These are phyloP conservation scores for Hybos culiciformis DNA, from an alignment of 2,888 invertebrate genomes.

Conservation along the genomic window DNA sequence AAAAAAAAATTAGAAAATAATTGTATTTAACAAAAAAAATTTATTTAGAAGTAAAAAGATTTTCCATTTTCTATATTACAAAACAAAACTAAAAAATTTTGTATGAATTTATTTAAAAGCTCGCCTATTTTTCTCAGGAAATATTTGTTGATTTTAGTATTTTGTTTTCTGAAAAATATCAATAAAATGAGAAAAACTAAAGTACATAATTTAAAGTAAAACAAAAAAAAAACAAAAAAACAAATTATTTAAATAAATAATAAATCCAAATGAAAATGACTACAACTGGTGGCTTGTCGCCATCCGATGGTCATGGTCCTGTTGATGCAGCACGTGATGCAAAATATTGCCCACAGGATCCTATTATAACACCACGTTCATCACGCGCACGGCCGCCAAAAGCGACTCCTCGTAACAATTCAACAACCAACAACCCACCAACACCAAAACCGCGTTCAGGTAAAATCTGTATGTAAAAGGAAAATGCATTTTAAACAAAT, in stretches of 20 bases:
- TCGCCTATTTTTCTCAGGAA: too few species aligned
- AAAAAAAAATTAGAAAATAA: too few species aligned
- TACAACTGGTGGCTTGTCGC: constrained; percentile 16
- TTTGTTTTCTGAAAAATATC: neutral
- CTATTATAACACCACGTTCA: constrained; percentile 18
- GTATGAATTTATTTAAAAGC: neutral
- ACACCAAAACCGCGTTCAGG: constrained; percentile 35
- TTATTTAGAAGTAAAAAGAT: too few species aligned
- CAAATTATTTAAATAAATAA: constrained; percentile 8
- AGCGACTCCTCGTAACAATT: constrained; percentile 29
- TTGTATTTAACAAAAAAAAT: too few species aligned
- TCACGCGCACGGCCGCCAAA: constrained; percentile 22
- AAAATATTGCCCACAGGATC: constrained; percentile 28
- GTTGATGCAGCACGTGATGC: constrained; percentile 35
- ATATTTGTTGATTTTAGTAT: too few species aligned
- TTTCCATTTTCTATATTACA: neutral
- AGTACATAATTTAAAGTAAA: neutral
- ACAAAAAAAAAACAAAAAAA: constrained; percentile 6
- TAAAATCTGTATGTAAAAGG: constrained; percentile 18
- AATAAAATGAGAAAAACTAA: neutral
- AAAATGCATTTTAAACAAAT: neutral
- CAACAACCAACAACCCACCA: constrained; percentile 29
- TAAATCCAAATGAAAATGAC: constrained; percentile 11
- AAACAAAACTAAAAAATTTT: neutral
- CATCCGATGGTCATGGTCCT: constrained; percentile 23